Percentiles rank a stretch among this genome's conserved stretches.
Conservation (phyloP, 2,888 invertebrate species). For the Diploptera punctata region DNA sequence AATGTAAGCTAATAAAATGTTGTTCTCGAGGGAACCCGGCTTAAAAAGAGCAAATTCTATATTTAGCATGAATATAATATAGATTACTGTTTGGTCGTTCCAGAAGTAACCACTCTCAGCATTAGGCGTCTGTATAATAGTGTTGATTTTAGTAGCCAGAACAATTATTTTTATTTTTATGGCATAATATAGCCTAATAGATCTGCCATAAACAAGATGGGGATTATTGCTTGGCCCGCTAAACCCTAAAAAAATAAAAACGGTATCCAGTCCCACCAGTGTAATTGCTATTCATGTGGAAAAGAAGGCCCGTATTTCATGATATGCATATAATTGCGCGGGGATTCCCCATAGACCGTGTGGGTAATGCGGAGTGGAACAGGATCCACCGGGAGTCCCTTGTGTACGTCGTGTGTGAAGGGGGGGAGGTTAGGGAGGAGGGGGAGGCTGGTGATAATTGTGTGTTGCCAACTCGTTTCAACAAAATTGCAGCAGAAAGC, state of each 20-base stretch:
- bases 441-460: conserved; percentile 24
- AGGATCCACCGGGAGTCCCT: conserved; percentile 9
- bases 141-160: conserved; percentile 41
- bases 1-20: conserved; percentile 40
- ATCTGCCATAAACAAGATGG: conserved; percentile 42
- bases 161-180: conserved; percentile 44
- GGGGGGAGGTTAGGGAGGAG: not conserved
- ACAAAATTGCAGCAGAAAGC: not conserved
- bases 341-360: conserved; percentile 25
- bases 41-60: conserved; percentile 37
- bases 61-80: conserved; percentile 36
- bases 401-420: too few species aligned
- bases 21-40: conserved; percentile 37
- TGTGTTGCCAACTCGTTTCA: conserved; percentile 21
- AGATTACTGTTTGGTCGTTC: conserved; percentile 32
- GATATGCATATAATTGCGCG: conserved; percentile 41
- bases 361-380: conserved; percentile 18
- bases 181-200: conserved; percentile 44
- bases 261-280: conserved; percentile 36
- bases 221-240: conserved; percentile 38
- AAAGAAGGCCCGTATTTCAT: conserved; percentile 41
- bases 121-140: conserved; percentile 32
- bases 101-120: conserved; percentile 24
- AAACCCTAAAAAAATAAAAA: conserved; percentile 38
- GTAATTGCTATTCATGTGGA: conserved; percentile 42